Base-by-base conservation (phyloP, 2,113 vertebrate species). In the Camelus dromedarius region DNA sequence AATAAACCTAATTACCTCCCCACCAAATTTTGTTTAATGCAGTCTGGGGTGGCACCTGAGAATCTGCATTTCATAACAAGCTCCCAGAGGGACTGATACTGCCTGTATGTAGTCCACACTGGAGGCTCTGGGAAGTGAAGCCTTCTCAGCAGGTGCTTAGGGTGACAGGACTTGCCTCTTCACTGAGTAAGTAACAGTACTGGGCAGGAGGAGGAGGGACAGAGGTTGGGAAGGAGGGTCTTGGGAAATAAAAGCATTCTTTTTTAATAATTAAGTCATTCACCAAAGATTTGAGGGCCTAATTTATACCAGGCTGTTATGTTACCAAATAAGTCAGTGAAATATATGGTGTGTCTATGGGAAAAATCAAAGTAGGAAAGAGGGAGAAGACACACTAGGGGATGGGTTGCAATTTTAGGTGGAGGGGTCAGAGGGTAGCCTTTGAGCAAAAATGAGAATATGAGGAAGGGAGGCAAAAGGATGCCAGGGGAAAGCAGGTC, bases 71-170 rank as follows among this genome's bases (percentile, higher is more conserved):
- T n/a, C 58, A 42, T 26, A 6, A 26, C 15, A n/a, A 46, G 19
- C n/a, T 12, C 19, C 60, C 28, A 1, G 13, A 22, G 32, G 48
- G 26, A 12, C 26, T 5, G 50, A 3, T 46, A 28, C 26, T 19
- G 0, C 67, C 38, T 10, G 20, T 19, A 54, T 30, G 0, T 15
- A 13, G 60, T 20, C 5, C 30, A 24, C 24, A 5, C n/a, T 1
- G 0, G 35, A 67, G 56, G 18, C 79, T 73, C 54, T 30, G 52
- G 95, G 24, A 30, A 79, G 35, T 16, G 6, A 13, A 13, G 0
- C 35, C 32, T 69, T 69, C 16, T 35, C 52, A 38, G 38, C 13
- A 48, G 73, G 48, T 26, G 2, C 64, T 11, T 11, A 14, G 14
- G 30, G 14, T 10, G 20, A 16, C 0, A 3, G 3, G 15, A 20